These are phyloP conservation scores for Sprattus sprattus DNA, from an alignment of 2,113 vertebrate genomes.

Conservation along the genomic window DNA sequence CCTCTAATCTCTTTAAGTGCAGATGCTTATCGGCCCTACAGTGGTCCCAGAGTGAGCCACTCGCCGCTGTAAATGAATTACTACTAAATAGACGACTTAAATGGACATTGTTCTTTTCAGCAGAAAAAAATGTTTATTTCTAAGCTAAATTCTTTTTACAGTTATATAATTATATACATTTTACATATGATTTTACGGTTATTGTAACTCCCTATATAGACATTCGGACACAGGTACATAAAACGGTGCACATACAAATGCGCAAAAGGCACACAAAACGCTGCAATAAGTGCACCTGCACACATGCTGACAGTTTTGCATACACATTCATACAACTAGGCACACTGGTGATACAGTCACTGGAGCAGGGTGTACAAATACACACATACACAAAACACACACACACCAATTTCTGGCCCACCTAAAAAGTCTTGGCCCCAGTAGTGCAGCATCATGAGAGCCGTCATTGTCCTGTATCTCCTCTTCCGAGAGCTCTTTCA, in stretches of 20 bases:
- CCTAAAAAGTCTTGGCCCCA: constrained; percentile 45
- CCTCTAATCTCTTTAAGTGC: constrained; percentile 13
- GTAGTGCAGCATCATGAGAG: constrained; percentile 46
- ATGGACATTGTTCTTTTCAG: background rate
- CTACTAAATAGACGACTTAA: background rate
- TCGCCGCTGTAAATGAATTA: background rate
- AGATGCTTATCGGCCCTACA: background rate
- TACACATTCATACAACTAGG: background rate
- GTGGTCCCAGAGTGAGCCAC: background rate
- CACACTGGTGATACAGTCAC: background rate
- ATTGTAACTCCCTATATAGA: background rate
- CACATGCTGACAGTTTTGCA: background rate
- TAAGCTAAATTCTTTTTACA: background rate
- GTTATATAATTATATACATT: background rate
- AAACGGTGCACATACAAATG: background rate
- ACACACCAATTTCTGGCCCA: background rate
- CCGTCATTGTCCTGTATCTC: constrained; percentile 47
- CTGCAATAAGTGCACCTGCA: background rate
- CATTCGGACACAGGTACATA: background rate
- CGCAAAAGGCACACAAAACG: background rate
- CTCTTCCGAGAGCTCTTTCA: constrained; percentile 51
- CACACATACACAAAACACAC: constrained; percentile 33
- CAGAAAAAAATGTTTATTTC: background rate
- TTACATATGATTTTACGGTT: background rate
- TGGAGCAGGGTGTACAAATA: background rate